These are phyloP conservation scores for Notolepis coatsorum DNA, from an alignment of 2,797 vertebrate species.

Conservation along the genomic window DNA sequence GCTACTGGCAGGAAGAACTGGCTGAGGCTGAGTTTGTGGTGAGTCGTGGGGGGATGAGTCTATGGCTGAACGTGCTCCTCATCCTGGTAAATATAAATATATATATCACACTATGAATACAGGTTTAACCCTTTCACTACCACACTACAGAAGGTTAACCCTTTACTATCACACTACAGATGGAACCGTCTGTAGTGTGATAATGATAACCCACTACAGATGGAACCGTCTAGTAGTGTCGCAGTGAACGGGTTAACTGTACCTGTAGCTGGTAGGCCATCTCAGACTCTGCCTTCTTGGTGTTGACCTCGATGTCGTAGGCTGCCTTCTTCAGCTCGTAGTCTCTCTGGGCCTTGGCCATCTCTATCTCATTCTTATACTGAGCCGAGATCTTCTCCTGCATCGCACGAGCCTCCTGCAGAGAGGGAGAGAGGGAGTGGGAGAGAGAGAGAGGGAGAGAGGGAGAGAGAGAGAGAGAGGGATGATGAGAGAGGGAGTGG, in stretches of 20 bases:
- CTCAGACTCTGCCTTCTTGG: constrained; percentile 90
- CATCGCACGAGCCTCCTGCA: constrained; percentile 89
- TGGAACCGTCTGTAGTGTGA: no score
- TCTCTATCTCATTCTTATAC: constrained; percentile 91
- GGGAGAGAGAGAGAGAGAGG: background rate
- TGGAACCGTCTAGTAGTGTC: background rate
- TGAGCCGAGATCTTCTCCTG: constrained; percentile 91
- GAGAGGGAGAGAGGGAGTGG: background rate
- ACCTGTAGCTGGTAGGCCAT: constrained; percentile 95
- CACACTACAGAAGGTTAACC: no score
- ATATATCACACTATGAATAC: no score
- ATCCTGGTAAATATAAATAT: no score
- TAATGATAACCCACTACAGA: no score
- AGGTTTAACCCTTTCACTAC: no score
- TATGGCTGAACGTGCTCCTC: no score
- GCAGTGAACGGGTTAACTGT: background rate
- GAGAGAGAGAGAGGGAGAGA: background rate
- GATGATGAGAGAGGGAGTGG: background rate
- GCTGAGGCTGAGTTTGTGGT: no score
- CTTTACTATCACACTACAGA: no score
- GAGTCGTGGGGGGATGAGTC: no score
- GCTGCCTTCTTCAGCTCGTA: constrained; percentile 91
- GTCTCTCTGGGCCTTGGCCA: constrained; percentile 93
- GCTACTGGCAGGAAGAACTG: no score
- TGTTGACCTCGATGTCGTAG: constrained; percentile 91